Base-by-base conservation (phyloP, 2,113 vertebrate species). In the Sinocyclocheilus grahami region DNA sequence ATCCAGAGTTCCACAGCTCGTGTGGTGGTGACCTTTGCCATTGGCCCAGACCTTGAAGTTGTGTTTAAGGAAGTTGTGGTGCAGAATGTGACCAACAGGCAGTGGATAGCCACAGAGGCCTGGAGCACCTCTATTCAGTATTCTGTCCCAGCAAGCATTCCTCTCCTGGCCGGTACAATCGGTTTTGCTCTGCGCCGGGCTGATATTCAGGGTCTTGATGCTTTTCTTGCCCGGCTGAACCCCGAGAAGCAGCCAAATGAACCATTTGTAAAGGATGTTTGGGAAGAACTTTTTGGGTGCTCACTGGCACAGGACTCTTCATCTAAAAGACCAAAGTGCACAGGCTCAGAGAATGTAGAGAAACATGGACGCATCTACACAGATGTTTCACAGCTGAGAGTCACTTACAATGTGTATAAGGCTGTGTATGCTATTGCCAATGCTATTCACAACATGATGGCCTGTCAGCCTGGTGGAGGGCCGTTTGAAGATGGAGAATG, bases 351-450 rank as follows among this genome's bases (percentile, higher is more conserved):
- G 82, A 85, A 86, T 67, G 74, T 93, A 72, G 91, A 89, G 82
- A 37, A 87, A 67, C 4, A 75, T 10, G 85, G 84, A 16, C 90
- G 82, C 14, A 63, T 78, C 11, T 93, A 92, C 58, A 81, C 90
- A 37, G 91, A 94, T 79, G 90, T 92, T 60, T 90, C 88, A 4
- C 88, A 91, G 63, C 69, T 91, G 62, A 86, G 90, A 75, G 86
- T 87, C n/a, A 90, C 90, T 77, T 92, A 93, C 71, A 93, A 92
- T 39, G 91, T 93, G 6, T 92, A 92, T 83, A 93, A 92, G 55
- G 92, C 90, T 33, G 89, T 94, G 48, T 92, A 93, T 84, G 85
- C 90, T 13, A 83, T 93, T 55, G 91, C 91, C 16, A 78, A 92
- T 86, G 92, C 92, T 37, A 86, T 94, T 62, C 91, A 93, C 4